phyloP scores from a whole-genome alignment of 2,113 vertebrate species.

The Ancistrus triradiatus region DNA sequence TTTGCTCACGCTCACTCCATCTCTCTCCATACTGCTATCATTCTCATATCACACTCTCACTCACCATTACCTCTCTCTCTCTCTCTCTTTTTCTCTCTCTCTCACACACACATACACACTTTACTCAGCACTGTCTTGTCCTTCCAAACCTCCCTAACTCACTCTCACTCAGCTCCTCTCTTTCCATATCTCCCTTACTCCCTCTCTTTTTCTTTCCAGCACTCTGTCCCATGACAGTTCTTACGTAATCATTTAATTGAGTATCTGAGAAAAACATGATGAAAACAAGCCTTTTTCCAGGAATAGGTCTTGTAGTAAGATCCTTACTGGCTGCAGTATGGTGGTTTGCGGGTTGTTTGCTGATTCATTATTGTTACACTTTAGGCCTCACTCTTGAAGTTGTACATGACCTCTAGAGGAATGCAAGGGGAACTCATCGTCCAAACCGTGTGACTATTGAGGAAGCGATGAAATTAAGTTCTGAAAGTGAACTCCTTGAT shows the following conservation, averaged over 20 bases:
- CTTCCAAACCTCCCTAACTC: no score
- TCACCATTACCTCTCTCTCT: not conserved
- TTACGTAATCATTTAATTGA: slow-evolving; percentile 28
- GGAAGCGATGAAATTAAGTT: no score
- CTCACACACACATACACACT: not conserved
- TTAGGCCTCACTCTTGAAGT: no score
- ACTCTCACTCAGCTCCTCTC: not conserved
- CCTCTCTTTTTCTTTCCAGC: slow-evolving; percentile 13
- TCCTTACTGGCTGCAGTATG: slow-evolving; percentile 17
- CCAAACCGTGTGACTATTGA: no score
- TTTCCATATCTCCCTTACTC: slow-evolving; percentile 27
- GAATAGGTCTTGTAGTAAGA: slow-evolving; percentile 6
- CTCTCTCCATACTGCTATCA: not conserved
- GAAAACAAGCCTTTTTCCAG: slow-evolving; percentile 4
- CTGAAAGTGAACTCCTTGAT: no score
- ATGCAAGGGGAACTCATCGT: no score
- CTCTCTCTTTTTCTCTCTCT: not conserved
- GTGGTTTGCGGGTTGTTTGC: slow-evolving; percentile 31
- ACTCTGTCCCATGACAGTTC: slow-evolving; percentile 10
- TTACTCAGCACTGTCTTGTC: not conserved
- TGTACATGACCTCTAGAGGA: no score
- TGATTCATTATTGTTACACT: not conserved
- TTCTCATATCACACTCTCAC: slow-evolving; percentile 9
- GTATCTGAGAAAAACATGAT: slow-evolving; percentile 30
- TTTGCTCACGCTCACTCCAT: slow-evolving; percentile 35